Conservation (phyloP, 2,888 invertebrate genomes). For the Pharmacophagus antenor region DNA sequence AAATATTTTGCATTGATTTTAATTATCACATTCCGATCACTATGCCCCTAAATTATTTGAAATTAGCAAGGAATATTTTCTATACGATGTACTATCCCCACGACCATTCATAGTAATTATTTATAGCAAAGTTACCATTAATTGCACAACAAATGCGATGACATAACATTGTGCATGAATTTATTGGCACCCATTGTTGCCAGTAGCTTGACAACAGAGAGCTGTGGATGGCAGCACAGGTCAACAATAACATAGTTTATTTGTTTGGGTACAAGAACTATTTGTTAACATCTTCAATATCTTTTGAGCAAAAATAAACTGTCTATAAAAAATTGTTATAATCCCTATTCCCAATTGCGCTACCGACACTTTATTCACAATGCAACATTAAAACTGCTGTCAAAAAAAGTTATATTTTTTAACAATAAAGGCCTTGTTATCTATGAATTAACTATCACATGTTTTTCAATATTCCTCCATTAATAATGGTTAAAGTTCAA, state of each 20-base stretch:
- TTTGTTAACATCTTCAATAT: slow-evolving; percentile 39
- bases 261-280: slow-evolving; percentile 59
- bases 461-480: no score
- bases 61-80: neutral
- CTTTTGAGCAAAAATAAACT: slow-evolving; percentile 1
- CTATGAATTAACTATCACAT: no score
- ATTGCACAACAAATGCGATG: slow-evolving; percentile 76
- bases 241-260: slow-evolving; percentile 60
- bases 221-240: slow-evolving; percentile 51
- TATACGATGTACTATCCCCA: slow-evolving; percentile 8
- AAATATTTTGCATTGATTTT: neutral
- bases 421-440: no score
- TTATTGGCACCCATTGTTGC: slow-evolving; percentile 71
- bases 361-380: no score
- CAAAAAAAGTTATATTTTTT: no score
- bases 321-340: neutral
- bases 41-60: neutral
- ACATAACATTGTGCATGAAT: slow-evolving; percentile 65
- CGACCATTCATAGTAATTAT: slow-evolving; percentile 36
- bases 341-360: no score
- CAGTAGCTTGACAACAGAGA: slow-evolving; percentile 49
- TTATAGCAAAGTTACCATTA: slow-evolving; percentile 54
- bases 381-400: no score
- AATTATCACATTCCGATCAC: neutral
- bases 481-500: no score